phyloP scores from a whole-genome alignment of 1,140 invertebrate species.

The Brachionus plicatilis region DNA sequence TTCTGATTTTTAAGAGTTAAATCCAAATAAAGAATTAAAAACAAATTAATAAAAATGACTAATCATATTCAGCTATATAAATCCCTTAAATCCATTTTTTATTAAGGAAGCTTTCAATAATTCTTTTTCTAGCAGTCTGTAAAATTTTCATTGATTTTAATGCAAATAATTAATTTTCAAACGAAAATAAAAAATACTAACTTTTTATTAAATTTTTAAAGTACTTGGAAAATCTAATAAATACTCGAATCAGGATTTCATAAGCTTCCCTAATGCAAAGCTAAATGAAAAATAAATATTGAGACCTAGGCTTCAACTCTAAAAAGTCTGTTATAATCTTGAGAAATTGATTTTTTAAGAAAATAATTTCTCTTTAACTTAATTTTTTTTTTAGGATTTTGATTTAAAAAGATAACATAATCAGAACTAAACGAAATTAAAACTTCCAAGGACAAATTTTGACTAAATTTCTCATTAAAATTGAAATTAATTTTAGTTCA shows the following conservation, averaged over 20 bases:
- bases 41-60: background rate
- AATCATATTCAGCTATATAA: background rate
- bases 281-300: background rate
- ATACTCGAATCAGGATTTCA: background rate
- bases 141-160: background rate
- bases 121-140: background rate
- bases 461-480: background rate
- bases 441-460: background rate
- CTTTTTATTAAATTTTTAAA: conserved; percentile 1
- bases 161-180: background rate
- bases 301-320: background rate
- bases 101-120: conserved; percentile 15
- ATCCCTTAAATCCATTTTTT: conserved; percentile 1
- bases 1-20: background rate
- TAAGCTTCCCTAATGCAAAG: background rate
- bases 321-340: background rate
- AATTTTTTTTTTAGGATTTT: background rate
- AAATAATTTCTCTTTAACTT: background rate
- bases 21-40: background rate
- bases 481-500: background rate
- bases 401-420: background rate
- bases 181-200: background rate
- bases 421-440: background rate
- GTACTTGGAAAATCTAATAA: conserved; percentile 24
- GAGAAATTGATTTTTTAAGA: background rate